Conservation (phyloP, 2,888 invertebrate species). For the Leucophenga montana region DNA sequence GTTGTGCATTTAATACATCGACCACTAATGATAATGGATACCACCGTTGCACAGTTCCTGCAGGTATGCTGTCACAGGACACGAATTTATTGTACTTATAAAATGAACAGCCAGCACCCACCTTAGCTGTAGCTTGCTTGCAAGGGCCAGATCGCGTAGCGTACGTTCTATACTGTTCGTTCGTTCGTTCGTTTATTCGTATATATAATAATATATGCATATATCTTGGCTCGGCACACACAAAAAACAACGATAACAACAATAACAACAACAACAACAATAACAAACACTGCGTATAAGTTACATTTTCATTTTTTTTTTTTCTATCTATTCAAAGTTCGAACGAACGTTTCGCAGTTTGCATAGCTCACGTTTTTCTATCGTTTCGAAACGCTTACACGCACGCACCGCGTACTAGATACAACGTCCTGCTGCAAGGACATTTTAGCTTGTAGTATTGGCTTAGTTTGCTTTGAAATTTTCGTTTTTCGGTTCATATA, state of each 20-base stretch:
- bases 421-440: too few species aligned
- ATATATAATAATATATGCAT: too few species aligned
- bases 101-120: slow-evolving; percentile 31
- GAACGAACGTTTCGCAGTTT: background rate
- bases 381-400: background rate
- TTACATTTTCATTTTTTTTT: too few species aligned
- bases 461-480: too few species aligned
- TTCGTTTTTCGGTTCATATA: too few species aligned
- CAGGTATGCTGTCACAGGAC: slow-evolving; percentile 78
- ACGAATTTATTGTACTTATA: slow-evolving; percentile 26
- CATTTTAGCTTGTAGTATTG: too few species aligned
- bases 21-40: slow-evolving; percentile 92
- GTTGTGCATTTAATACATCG: slow-evolving; percentile 94
- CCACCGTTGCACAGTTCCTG: slow-evolving; percentile 88
- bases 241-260: background rate
- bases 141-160: slow-evolving; percentile 8
- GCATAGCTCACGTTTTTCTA: slow-evolving; percentile 3
- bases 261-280: background rate
- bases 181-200: slow-evolving; percentile 28
- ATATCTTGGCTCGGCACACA: background rate
- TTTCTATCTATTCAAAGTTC: too few species aligned
- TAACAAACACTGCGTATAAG: too few species aligned
- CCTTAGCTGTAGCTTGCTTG: slow-evolving; percentile 29
- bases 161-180: background rate
- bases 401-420: background rate